phyloP scores from a whole-genome alignment of 2,113 vertebrate genomes.

The Australoheros scitulus region DNA sequence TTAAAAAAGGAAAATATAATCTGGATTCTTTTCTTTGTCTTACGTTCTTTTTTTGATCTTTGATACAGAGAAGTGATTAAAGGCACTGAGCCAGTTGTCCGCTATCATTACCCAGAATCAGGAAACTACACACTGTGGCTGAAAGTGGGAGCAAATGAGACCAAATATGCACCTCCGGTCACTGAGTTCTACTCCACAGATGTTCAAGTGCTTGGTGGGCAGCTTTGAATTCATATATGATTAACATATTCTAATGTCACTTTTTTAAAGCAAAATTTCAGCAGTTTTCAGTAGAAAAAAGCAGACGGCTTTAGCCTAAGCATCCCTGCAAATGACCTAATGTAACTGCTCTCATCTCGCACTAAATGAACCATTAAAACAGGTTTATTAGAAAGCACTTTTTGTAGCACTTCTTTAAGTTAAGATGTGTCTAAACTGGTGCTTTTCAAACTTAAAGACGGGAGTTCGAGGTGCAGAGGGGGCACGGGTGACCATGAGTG shows the following conservation, averaged over 20 bases:
- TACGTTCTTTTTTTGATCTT: background rate
- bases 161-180: conserved; percentile 63
- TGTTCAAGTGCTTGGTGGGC: conserved; percentile 84
- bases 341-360: background rate
- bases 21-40: background rate
- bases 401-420: background rate
- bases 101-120: conserved; percentile 76
- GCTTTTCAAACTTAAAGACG: background rate
- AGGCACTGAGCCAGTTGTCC: conserved; percentile 80
- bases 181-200: conserved; percentile 78
- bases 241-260: background rate
- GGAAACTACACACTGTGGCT: conserved; percentile 82
- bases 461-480: background rate
- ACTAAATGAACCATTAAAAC: no score
- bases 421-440: background rate
- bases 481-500: background rate
- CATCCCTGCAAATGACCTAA: background rate
- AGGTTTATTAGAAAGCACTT: background rate
- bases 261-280: background rate
- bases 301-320: background rate
- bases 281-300: background rate
- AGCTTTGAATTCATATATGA: background rate
- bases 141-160: conserved; percentile 77
- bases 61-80: conserved; percentile 79
- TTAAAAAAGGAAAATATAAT: background rate